phyloP scores from a whole-genome alignment of 1,140 invertebrate species.

The Idris sp. region DNA sequence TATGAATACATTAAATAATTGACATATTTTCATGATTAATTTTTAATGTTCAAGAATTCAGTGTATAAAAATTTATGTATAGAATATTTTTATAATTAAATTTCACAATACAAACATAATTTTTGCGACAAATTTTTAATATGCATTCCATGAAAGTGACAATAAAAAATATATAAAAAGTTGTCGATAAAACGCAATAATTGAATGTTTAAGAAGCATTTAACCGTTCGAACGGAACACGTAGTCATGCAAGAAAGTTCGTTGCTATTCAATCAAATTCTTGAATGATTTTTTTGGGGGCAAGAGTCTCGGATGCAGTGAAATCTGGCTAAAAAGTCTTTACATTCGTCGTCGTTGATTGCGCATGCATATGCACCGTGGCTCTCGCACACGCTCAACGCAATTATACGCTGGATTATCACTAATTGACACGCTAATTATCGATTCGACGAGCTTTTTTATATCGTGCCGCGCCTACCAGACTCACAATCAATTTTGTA shows the following conservation, averaged over 20 bases:
- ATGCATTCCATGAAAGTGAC: too few species aligned
- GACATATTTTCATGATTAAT: too few species aligned
- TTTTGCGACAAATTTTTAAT: too few species aligned
- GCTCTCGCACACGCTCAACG: constrained; percentile 52
- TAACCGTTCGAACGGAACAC: background rate
- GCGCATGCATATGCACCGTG: constrained; percentile 48
- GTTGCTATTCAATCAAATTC: constrained; percentile 45
- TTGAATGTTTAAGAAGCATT: constrained; percentile 29
- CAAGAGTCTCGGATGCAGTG: constrained; percentile 13
- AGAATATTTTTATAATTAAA: too few species aligned
- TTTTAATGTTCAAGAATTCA: too few species aligned
- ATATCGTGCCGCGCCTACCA: constrained; percentile 63
- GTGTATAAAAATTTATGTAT: too few species aligned
- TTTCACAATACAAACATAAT: too few species aligned
- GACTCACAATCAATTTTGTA: constrained; percentile 70
- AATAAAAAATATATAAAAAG: too few species aligned
- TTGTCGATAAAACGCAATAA: constrained; percentile 22
- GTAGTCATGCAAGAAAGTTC: constrained; percentile 44
- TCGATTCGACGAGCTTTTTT: constrained; percentile 71
- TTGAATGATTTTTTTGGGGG: constrained; percentile 10
- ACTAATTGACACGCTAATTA: constrained; percentile 77
- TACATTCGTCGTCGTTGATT: constrained; percentile 44
- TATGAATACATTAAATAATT: too few species aligned
- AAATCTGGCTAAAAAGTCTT: constrained; percentile 42
- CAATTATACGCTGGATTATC: constrained; percentile 74